Evolutionary conservation across 1,140 invertebrate genomes (phyloP).

Genomic region (Papilio dardanus): DNA sequence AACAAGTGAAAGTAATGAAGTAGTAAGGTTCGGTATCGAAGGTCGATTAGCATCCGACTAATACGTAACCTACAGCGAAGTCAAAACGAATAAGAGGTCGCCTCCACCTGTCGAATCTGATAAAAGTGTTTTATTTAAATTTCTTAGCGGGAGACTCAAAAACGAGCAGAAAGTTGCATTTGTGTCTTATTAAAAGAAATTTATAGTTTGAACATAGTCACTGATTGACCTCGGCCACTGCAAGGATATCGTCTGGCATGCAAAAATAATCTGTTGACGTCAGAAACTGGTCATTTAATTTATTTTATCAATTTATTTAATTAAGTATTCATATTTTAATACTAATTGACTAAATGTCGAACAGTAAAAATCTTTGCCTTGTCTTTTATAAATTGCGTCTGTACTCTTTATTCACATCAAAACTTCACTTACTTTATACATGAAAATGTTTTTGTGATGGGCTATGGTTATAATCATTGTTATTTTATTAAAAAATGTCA

Average conservation of each 20-base stretch:
- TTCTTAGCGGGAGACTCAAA: slow-evolving; percentile 73
- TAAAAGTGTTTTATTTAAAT: slow-evolving; percentile 82
- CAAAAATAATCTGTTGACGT: slow-evolving; percentile 58
- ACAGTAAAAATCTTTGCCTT: neutral
- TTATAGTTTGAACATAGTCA: slow-evolving; percentile 76
- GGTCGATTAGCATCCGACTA: slow-evolving; percentile 74
- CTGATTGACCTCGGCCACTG: slow-evolving; percentile 79
- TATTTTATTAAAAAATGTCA: neutral
- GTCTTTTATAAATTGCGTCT: neutral
- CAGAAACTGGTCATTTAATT: slow-evolving; percentile 22
- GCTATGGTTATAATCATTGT: too few species aligned
- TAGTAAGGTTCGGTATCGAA: slow-evolving; percentile 59
- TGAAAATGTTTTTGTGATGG: too few species aligned
- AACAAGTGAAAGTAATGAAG: slow-evolving; percentile 21
- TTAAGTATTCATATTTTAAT: neutral
- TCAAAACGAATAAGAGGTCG: slow-evolving; percentile 65
- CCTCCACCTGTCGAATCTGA: slow-evolving; percentile 81
- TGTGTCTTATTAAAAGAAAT: slow-evolving; percentile 83
- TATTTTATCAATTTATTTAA: neutral
- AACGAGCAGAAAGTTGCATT: slow-evolving; percentile 73
- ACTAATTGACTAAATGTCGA: neutral
- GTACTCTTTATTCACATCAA: neutral
- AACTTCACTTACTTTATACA: too few species aligned
- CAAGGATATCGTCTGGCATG: slow-evolving; percentile 67
- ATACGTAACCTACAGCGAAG: slow-evolving; percentile 80